Evolutionary conservation across 2,113 vertebrate genomes (phyloP), one percentile per base, ranked within the genome.

Genomic region (Saccopteryx leptura): DNA sequence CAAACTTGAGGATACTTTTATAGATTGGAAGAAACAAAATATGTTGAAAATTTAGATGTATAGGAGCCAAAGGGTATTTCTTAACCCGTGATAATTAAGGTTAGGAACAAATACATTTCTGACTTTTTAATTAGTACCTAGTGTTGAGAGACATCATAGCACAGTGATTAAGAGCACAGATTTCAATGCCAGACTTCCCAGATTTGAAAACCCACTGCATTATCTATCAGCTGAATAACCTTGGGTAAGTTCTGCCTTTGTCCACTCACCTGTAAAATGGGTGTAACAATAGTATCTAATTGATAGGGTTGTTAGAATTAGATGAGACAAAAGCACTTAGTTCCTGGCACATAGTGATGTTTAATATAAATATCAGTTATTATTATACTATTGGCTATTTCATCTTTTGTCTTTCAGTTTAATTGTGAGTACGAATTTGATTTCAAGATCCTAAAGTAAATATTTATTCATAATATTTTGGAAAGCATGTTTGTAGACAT

Each of bases 401-500:
- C 11, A 87, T 86, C 74, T 78, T 90, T 90, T 82, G 33, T 88
- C 17, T 56, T 50, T 71, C 50, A 24, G 52, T 75, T 87, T 92
- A 21, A 85, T 90, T 86, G 13, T 92, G 46, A 79, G 78, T 80
- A 76, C 21, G 14, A 84, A 71, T 68, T 91, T 66, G 4, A 72
- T 83, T 68, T 94, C 24, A 95, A 66, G 60, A 89, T 76, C 24
- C 31, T 85, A 3, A 90, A 58, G 21, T 63, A 71, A 91, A 91
- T 28, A 17, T 31, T 92, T 69, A 33, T 69, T 86, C 90, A 52
- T 78, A 85, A 60, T 74, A 52, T 31, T 86, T 96, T 81, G 61
- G 74, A 95, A 97, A 91, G n/a, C 60, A 61, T 89, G 31, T 86
- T 89, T 81, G 18, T 78, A 81, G 39, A 52, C n/a, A 56, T 84